Conservation (phyloP, 1,140 invertebrate species). For the Aphelinus certus region DNA sequence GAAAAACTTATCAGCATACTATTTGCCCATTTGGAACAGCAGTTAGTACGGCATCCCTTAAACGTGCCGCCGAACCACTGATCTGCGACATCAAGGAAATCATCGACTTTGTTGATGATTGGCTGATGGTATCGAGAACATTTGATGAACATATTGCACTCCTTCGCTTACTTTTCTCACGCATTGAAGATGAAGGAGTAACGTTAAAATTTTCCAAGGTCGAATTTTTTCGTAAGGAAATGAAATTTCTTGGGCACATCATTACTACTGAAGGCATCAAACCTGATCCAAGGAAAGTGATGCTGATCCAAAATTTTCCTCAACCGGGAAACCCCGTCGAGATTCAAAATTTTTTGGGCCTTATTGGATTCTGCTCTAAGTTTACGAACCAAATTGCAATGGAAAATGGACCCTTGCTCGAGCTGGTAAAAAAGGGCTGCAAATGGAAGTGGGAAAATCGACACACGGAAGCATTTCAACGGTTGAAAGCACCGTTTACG, state of each 20-base stretch:
- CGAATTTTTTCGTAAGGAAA: not conserved
- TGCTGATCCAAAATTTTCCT: constrained; percentile 26
- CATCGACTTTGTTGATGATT: constrained; percentile 44
- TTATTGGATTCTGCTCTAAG: constrained; percentile 7
- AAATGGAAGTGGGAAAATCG: not conserved
- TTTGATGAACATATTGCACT: constrained; percentile 41
- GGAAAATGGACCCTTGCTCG: not conserved
- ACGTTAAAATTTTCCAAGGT: constrained; percentile 33
- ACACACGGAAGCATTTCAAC: not conserved
- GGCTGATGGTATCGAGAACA: constrained; percentile 32
- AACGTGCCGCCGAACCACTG: constrained; percentile 21
- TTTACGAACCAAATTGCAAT: not conserved
- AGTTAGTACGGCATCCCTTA: constrained; percentile 49
- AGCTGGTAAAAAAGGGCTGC: not conserved
- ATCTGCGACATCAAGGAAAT: constrained; percentile 9
- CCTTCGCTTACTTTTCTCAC: constrained; percentile 15
- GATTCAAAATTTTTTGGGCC: not conserved
- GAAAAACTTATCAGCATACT: constrained; percentile 48
- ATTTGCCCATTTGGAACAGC: constrained; percentile 51
- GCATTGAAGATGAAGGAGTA: not conserved
- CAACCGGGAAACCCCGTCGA: constrained; percentile 15
- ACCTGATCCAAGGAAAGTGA: constrained; percentile 11
- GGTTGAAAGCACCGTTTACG: not conserved
- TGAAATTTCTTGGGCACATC: constrained; percentile 29
- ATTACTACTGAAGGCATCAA: constrained; percentile 15